phyloP scores from a whole-genome alignment of 2,888 invertebrate genomes.

The Allygus modestus region DNA sequence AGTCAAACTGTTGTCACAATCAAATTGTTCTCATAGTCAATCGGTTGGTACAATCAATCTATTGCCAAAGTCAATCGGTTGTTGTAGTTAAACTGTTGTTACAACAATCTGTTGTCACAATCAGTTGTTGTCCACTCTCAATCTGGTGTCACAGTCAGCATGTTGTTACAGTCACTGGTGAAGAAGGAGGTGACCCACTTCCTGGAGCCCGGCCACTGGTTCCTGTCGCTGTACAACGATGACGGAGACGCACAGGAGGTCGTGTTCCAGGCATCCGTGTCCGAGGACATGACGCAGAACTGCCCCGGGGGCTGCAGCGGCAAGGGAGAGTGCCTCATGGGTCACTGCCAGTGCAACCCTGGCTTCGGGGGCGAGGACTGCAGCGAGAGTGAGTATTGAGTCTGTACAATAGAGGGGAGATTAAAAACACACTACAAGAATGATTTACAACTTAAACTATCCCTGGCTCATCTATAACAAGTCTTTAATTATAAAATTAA shows the following conservation, averaged over 20 bases:
- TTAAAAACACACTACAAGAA: neutral
- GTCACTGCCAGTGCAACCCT: constrained; percentile 97
- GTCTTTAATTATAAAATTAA: too few species aligned
- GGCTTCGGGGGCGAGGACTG: constrained; percentile 98
- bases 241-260: constrained; percentile 94
- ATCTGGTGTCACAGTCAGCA: too few species aligned
- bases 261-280: constrained; percentile 88
- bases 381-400: constrained; percentile 88
- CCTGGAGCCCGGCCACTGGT: constrained; percentile 98
- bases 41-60: too few species aligned
- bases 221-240: constrained; percentile 96
- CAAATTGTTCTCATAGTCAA: too few species aligned
- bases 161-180: constrained; percentile 90
- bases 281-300: constrained; percentile 95
- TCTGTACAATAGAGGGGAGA: neutral
- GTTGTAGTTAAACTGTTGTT: too few species aligned
- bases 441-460: too few species aligned
- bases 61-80: too few species aligned
- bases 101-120: too few species aligned
- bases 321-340: constrained; percentile 96
- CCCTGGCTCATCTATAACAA: too few species aligned
- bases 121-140: too few species aligned
- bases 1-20: too few species aligned
- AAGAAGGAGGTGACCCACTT: constrained; percentile 96
- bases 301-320: constrained; percentile 98